Percentiles rank a stretch among this genome's conserved stretches.
Evolutionary conservation across 1,140 invertebrate species (phyloP).

Genomic region (Periplaneta americana): DNA sequence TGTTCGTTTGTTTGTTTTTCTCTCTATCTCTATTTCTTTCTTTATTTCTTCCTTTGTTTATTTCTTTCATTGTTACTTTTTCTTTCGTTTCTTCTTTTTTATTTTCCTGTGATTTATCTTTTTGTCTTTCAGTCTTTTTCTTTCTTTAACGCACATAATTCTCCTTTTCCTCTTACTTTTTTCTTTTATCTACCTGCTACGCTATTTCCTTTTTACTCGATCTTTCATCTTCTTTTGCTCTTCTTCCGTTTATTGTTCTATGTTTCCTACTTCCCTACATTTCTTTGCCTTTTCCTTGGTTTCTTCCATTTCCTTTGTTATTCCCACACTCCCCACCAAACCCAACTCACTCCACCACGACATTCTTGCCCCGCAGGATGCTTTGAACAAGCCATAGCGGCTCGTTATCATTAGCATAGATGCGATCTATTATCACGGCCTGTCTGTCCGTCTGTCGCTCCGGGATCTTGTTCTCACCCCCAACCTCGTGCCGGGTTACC

Average conservation of each 20-base stretch:
- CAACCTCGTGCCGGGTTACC: background rate
- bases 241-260: background rate
- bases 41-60: background rate
- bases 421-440: background rate
- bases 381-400: background rate
- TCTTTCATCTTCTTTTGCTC: background rate
- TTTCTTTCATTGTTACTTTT: background rate
- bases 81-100: background rate
- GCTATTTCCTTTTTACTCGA: background rate
- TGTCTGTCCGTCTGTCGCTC: background rate
- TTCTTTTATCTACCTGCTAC: background rate
- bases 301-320: too few relatives aligned
- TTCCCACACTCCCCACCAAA: too few relatives aligned
- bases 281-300: background rate
- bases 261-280: background rate
- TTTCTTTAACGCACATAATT: too few relatives aligned
- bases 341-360: background rate
- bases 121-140: background rate
- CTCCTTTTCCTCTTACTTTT: too few relatives aligned
- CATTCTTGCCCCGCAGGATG: background rate
- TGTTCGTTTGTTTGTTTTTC: background rate
- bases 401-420: background rate
- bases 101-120: background rate
- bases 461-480: background rate
- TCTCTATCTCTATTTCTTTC: background rate